These are phyloP conservation scores for Caenorhabditis auriculariae DNA, from an alignment of 2,888 invertebrate species.

Conservation along the genomic window DNA sequence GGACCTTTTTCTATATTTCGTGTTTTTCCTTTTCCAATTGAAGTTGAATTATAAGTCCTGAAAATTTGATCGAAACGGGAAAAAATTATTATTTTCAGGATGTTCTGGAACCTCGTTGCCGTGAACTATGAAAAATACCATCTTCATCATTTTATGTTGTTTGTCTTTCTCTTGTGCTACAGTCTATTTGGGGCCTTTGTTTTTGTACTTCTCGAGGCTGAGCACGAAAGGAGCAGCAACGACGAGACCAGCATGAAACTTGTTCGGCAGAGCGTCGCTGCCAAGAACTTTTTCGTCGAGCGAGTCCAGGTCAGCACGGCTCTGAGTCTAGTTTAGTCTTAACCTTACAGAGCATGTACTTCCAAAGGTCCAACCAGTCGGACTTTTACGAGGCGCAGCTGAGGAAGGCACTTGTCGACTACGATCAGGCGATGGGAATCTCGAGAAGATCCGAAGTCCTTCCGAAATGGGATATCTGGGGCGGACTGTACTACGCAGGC, in stretches of 20 bases:
- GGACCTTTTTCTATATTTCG: too few species aligned
- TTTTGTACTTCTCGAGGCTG: conserved; percentile 48
- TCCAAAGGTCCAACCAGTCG: conserved; percentile 7
- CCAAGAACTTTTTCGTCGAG: conserved; percentile 28
- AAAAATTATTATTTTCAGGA: conserved; percentile 32
- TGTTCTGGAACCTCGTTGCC: conserved; percentile 56
- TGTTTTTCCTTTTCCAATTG: too few species aligned
- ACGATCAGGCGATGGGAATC: conserved; percentile 37
- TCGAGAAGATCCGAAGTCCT: conserved; percentile 15
- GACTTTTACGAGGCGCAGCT: conserved; percentile 27
- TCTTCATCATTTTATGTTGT: conserved; percentile 47
- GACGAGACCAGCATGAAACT: conserved; percentile 14
- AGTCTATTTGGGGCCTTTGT: conserved; percentile 48
- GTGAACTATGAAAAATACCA: conserved; percentile 47
- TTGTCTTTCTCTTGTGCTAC: conserved; percentile 44
- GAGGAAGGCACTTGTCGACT: conserved; percentile 31
- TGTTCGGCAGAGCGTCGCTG: conserved; percentile 26
- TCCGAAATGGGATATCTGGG: conserved; percentile 63
- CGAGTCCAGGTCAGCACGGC: conserved; percentile 23
- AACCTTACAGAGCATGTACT: conserved; percentile 26
- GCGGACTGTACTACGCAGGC: conserved; percentile 65
- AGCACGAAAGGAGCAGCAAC: conserved; percentile 20
- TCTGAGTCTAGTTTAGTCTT: not conserved
- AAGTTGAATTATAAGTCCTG: too few species aligned
- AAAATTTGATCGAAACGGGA: too few species aligned